Conservation (phyloP, 2,113 vertebrate genomes). For the Circaetus gallicus region DNA sequence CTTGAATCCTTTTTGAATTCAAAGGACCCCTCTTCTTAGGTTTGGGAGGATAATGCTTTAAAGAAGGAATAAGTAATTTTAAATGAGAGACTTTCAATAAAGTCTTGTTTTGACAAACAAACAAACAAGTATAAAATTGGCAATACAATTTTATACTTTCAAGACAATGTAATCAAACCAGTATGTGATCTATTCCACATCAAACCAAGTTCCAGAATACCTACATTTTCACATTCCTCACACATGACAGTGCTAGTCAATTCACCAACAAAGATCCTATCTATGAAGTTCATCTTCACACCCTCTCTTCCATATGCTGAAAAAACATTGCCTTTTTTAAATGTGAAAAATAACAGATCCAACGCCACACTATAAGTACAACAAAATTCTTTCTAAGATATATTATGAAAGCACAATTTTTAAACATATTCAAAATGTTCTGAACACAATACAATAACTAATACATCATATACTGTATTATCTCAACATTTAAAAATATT, state of each 20-base stretch:
- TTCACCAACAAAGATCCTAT: slow-evolving; percentile 97
- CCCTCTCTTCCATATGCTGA: slow-evolving; percentile 96
- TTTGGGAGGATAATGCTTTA: slow-evolving; percentile 53
- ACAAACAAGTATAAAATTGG: slow-evolving; percentile 56
- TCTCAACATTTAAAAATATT: neutral
- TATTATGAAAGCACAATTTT: slow-evolving; percentile 9
- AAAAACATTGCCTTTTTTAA: slow-evolving; percentile 72
- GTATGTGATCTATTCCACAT: slow-evolving; percentile 56
- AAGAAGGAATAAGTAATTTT: neutral
- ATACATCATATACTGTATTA: neutral
- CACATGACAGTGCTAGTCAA: slow-evolving; percentile 99
- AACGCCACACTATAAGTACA: slow-evolving; percentile 49
- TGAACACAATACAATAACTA: neutral
- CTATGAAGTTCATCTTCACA: slow-evolving; percentile 97
- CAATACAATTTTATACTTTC: slow-evolving; percentile 55
- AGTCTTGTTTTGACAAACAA: slow-evolving; percentile 35
- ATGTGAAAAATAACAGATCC: slow-evolving; percentile 65
- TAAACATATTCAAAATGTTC: neutral
- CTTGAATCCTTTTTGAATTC: slow-evolving; percentile 12
- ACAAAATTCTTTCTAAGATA: slow-evolving; percentile 42
- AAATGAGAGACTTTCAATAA: slow-evolving; percentile 11
- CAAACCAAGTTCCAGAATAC: slow-evolving; percentile 73
- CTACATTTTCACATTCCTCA: slow-evolving; percentile 97
- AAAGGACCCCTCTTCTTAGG: neutral
- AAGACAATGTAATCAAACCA: slow-evolving; percentile 46